Base-by-base conservation (phyloP, 35 echinoderm and acorn worm genomes). In the Lytechinus pictus region DNA sequence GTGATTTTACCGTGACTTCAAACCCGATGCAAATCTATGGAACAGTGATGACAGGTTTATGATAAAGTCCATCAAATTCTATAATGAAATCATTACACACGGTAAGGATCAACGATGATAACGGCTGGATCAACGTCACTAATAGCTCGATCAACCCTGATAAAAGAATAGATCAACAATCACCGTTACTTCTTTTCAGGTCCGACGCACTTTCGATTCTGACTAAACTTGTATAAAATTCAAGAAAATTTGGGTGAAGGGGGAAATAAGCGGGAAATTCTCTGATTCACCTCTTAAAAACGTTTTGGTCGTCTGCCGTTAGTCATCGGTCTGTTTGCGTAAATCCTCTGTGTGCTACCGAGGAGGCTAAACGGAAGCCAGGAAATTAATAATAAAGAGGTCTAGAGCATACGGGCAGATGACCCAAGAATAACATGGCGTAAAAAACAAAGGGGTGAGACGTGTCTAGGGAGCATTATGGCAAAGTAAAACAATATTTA, bases 371-470 rank as follows among this genome's bases (percentile, higher is more conserved):
- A 54, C 88, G 88, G 88, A 90, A 90, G 88, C 52, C 10, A 90
- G 88, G 88, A 90, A 90, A 90, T 90, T 90, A 54, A 90, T 90
- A 44, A 90, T 90, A 90, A 90, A 44, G 66, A 79, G 66, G 19
- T 4, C 66, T 79, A 14, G 19, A 79, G 66, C 66, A 19, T 79
- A 79, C 21, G 66, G 66, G 66, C 66, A 79, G 16, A 8, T 79
- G 66, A 79, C 66, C 66, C 21, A 6, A 79, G 21, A 79, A n/a
- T 79, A 79, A n/a, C 66, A 79, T 79, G 4, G 66, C 33, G 33
- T 44, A 44, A 1, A 44, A 44, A 44, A 44, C 33, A 44, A 44
- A 44, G 33, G 2, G 33, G 33, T 44, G 33, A 44, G 2, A 44
- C 33, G 33, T 44, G 33, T 44, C 33, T 44, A 44, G 33, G 33